Evolutionary conservation across 2,797 vertebrate genomes (phyloP).

Genomic region (Rhyacichthys aspro): DNA sequence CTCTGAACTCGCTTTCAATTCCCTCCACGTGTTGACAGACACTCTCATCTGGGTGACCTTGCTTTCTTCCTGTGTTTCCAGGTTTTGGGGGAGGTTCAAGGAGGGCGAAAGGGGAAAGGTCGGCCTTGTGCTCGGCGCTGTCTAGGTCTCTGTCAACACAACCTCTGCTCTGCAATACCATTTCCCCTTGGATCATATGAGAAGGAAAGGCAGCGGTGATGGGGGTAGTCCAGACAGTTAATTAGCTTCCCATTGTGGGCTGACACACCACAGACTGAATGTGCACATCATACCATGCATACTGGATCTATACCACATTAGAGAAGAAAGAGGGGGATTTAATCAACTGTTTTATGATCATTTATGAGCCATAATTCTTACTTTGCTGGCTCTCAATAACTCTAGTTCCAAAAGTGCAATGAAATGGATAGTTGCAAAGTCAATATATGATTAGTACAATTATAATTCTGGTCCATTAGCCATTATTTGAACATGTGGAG

Average conservation of each 20-base stretch:
- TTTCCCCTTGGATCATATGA: slow-evolving; percentile 54
- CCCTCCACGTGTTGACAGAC: slow-evolving; percentile 72
- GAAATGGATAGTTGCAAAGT: background rate
- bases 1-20: slow-evolving; percentile 65
- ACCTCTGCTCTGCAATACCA: slow-evolving; percentile 64
- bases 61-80: slow-evolving; percentile 75
- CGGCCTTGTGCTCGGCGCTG: slow-evolving; percentile 59
- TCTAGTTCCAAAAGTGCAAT: background rate
- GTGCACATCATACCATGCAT: slow-evolving; percentile 11
- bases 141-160: slow-evolving; percentile 75
- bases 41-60: slow-evolving; percentile 70
- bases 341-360: slow-evolving; percentile 32
- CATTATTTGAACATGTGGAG: background rate
- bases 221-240: slow-evolving; percentile 45
- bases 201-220: slow-evolving; percentile 17
- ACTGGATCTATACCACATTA: slow-evolving; percentile 1
- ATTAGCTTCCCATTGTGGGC: slow-evolving; percentile 54
- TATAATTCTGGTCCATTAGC: background rate
- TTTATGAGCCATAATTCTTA: slow-evolving; percentile 10
- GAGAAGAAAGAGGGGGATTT: slow-evolving; percentile 7
- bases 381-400: background rate
- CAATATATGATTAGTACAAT: background rate
- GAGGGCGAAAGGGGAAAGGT: slow-evolving; percentile 69
- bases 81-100: slow-evolving; percentile 39
- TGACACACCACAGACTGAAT: slow-evolving; percentile 42